A percentile compares a stretch with the other conserved stretches of the same genome.
Evolutionary conservation across 2,888 invertebrate species (phyloP).

Genomic region (Luperina testacea): DNA sequence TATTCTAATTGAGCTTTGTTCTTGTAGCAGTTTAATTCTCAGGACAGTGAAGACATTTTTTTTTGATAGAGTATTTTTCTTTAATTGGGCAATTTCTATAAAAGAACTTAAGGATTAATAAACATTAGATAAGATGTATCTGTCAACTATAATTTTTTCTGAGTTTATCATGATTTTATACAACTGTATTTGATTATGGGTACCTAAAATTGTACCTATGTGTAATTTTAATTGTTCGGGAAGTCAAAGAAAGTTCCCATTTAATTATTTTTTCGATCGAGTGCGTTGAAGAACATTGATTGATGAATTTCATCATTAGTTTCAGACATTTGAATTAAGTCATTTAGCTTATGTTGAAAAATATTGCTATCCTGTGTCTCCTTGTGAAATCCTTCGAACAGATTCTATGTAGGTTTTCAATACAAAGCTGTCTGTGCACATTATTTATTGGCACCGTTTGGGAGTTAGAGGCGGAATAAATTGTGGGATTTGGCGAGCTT

Average conservation of each 20-base stretch:
- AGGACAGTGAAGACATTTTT: not conserved
- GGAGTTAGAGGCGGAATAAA: constrained; percentile 44
- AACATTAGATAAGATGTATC: not conserved
- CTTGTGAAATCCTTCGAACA: not conserved
- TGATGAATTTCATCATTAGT: not conserved
- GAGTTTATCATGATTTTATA: too few species aligned
- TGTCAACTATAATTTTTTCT: not conserved
- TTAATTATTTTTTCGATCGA: not conserved
- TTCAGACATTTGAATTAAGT: not conserved
- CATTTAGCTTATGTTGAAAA: not conserved
- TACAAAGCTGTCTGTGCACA: constrained; percentile 29
- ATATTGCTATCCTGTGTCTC: not conserved
- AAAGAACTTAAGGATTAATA: too few species aligned
- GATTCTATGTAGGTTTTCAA: constrained; percentile 12
- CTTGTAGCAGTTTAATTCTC: not conserved
- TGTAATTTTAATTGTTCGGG: not conserved
- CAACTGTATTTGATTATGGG: not conserved
- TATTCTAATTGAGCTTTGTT: constrained; percentile 20
- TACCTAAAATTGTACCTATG: too few species aligned
- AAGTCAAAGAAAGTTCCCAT: not conserved
- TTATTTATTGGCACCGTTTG: constrained; percentile 37
- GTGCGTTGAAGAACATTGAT: not conserved
- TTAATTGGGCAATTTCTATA: too few species aligned
- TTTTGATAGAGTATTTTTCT: not conserved
- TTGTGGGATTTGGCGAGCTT: constrained; percentile 19